These are phyloP conservation scores for Ferdinandea cuprea DNA, from an alignment of 2,888 invertebrate genomes.

Conservation along the genomic window DNA sequence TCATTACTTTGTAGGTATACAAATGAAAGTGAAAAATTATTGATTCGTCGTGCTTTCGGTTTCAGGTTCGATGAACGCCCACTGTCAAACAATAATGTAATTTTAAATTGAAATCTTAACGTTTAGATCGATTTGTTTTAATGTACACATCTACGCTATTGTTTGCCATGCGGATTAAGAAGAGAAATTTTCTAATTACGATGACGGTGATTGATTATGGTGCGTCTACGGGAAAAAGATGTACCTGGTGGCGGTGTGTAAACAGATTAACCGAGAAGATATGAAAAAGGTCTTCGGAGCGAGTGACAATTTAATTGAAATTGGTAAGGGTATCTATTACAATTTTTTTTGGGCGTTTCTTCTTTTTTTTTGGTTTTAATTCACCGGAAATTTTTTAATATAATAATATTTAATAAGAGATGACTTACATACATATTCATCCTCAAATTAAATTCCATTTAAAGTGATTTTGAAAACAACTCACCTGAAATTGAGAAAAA, in stretches of 20 bases:
- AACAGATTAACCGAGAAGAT: not conserved
- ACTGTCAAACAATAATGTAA: not conserved
- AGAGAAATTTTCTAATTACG: slow-evolving; percentile 13
- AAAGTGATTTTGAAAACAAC: slow-evolving; percentile 2
- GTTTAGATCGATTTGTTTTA: not conserved
- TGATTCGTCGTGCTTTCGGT: slow-evolving; percentile 3
- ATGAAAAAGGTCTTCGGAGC: not conserved
- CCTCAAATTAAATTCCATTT: not conserved
- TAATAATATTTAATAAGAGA: no score
- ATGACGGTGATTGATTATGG: slow-evolving; percentile 1
- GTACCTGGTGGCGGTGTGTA: not conserved
- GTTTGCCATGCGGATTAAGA: not conserved
- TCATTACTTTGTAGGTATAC: not conserved
- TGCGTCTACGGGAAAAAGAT: slow-evolving; percentile 1
- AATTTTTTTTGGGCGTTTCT: no score
- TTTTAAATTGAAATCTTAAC: not conserved
- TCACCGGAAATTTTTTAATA: no score
- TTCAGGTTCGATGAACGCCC: not conserved
- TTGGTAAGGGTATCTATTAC: no score
- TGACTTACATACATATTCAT: not conserved
- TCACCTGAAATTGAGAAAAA: slow-evolving; percentile 43
- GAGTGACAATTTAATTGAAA: no score
- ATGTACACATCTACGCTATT: not conserved
- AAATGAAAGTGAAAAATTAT: slow-evolving; percentile 29
- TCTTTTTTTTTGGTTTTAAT: no score